A percentile compares a stretch with the other conserved stretches of the same genome.
Conservation (phyloP, 2,113 vertebrate species). For the Oenanthe melanoleuca region DNA sequence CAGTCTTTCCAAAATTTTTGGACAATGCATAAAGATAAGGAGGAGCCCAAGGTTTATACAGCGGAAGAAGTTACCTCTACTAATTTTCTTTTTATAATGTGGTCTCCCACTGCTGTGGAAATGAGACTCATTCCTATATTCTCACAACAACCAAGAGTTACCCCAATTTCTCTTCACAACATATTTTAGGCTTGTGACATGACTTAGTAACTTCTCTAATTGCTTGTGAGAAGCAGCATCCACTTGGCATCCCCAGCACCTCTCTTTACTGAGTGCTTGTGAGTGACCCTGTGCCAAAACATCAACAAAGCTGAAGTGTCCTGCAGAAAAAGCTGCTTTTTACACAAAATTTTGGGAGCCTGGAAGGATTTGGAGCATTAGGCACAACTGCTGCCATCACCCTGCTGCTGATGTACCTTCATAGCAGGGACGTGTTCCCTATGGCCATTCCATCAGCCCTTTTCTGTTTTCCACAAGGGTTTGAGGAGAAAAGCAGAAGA, state of each 20-base stretch:
- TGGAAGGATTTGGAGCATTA: background rate
- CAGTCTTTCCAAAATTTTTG: background rate
- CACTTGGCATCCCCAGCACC: background rate
- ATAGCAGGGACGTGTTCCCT: fast-evolving
- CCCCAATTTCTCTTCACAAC: background rate
- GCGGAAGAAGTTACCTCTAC: background rate
- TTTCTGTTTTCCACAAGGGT: background rate
- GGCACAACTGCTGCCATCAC: background rate
- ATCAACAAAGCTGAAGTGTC: background rate
- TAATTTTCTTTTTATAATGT: background rate
- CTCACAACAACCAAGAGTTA: background rate
- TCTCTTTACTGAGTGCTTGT: background rate
- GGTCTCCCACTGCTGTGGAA: background rate
- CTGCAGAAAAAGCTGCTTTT: background rate
- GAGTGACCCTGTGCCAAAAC: background rate
- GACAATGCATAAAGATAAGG: background rate
- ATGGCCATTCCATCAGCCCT: background rate
- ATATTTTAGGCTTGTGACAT: background rate
- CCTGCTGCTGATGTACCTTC: background rate
- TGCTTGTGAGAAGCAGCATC: background rate
- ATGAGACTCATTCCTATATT: background rate
- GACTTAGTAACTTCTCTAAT: background rate
- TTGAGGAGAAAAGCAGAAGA: background rate
- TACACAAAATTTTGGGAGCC: background rate
- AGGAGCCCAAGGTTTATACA: background rate